Base-by-base conservation (phyloP, 2,797 vertebrate genomes). In the Huso huso region DNA sequence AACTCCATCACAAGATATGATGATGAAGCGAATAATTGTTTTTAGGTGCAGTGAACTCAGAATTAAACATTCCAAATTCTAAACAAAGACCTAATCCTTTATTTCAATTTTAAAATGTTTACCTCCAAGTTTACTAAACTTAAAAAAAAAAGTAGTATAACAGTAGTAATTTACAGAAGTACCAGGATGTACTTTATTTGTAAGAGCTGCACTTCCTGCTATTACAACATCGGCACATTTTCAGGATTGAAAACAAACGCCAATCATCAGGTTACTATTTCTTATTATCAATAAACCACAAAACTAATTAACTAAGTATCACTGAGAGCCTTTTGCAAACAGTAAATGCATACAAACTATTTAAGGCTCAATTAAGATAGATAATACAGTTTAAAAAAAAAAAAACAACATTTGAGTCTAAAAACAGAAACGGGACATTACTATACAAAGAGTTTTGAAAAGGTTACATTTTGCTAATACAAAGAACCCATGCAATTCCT, bases 381-480 rank as follows among this genome's bases (percentile, higher is more conserved):
- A 78, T 76, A 79, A 81, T 78, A 76, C 71, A 77, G 83, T 88
- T 85, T 85, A 37, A 37, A 37, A 37, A 37, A 37, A 37, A 37
- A 37, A 37, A 37, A 37, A 37, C n/a, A 18, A 18, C 18, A 18
- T 18, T 18, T 2, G 18, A 18, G 18, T 18, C 18, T 18, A 1
- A 86, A 76, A 80, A 60, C 73, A 82, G 75, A 73, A 69, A 63
- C 78, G 69, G 78, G 77, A 76, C 78, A 82, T 65, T 69, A 72
- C 78, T 74, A 51, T 49, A 8, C 77, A 81, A 78, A 77, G 78
- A 77, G 79, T 82, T 82, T 81, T 82, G 81, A 80, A 81, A 83
- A 85, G 82, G 73, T 77, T 69, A 68, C 77, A 79, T 76, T 82
- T 67, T 79, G 77, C 82, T 84, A 80, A 83, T 80, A 86, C 87